These are phyloP conservation scores for Heliothis peltigera DNA, from an alignment of 2,888 invertebrate genomes.

Conservation along the genomic window DNA sequence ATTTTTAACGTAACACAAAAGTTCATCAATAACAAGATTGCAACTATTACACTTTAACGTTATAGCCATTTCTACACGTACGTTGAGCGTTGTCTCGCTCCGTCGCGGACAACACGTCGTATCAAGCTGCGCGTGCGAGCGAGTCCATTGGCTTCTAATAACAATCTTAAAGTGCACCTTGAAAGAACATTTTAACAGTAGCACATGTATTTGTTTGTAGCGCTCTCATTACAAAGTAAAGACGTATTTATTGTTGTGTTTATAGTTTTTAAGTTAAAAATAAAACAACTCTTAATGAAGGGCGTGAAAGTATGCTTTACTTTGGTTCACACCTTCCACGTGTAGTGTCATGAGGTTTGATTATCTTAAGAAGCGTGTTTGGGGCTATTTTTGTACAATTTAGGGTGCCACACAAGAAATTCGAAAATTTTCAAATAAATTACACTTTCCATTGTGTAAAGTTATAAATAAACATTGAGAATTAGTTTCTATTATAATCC, in stretches of 20 bases:
- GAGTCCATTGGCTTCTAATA: slow-evolving; percentile 33
- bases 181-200: slow-evolving; percentile 62
- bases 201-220: slow-evolving; percentile 66
- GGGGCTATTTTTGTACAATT: slow-evolving; percentile 76
- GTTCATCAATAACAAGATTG: slow-evolving; percentile 5
- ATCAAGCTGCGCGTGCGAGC: not conserved
- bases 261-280: slow-evolving; percentile 79
- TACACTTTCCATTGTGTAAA: slow-evolving; percentile 49
- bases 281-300: slow-evolving; percentile 75
- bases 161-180: slow-evolving; percentile 51
- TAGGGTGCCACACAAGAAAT: slow-evolving; percentile 67
- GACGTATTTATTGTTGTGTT: slow-evolving; percentile 79
- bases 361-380: slow-evolving; percentile 76
- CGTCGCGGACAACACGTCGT: not conserved
- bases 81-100: not conserved
- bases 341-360: slow-evolving; percentile 83
- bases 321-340: slow-evolving; percentile 85
- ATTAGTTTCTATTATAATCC: slow-evolving; percentile 53
- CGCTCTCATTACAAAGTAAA: slow-evolving; percentile 74
- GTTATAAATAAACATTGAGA: slow-evolving; percentile 52
- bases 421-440: slow-evolving; percentile 61
- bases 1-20: slow-evolving; percentile 6
- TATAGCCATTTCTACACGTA: not conserved
- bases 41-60: not conserved
- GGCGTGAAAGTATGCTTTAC: slow-evolving; percentile 78